These are phyloP conservation scores for Sycophila sp. DNA, from an alignment of 1,140 invertebrate genomes.

Conservation along the genomic window DNA sequence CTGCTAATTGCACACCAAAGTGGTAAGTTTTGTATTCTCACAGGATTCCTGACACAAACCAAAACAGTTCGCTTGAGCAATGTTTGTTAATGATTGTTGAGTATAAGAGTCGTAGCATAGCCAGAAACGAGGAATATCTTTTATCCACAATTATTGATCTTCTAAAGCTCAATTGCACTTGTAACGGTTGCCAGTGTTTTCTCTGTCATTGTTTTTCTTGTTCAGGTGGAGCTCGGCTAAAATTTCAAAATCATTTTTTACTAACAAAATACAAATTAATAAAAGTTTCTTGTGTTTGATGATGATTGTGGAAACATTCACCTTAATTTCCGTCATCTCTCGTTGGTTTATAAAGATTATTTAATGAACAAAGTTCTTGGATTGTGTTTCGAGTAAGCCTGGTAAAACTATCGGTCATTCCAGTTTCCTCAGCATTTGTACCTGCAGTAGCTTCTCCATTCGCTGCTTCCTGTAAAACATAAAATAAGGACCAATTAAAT, in stretches of 20 bases:
- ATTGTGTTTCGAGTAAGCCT: slow-evolving; percentile 59
- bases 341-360: slow-evolving; percentile 54
- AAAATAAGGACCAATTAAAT: no score
- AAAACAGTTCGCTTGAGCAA: neutral
- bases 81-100: no score
- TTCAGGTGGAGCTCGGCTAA: no score
- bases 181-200: neutral
- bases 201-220: neutral
- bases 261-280: no score
- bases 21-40: neutral
- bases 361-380: slow-evolving; percentile 57
- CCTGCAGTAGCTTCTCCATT: slow-evolving; percentile 3
- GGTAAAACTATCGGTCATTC: slow-evolving; percentile 68
- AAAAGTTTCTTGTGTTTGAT: no score
- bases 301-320: no score
- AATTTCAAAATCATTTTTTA: no score
- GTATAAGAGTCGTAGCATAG: neutral
- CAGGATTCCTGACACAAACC: slow-evolving; percentile 1
- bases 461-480: slow-evolving; percentile 17
- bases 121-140: slow-evolving; percentile 4
- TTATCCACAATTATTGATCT: slow-evolving; percentile 2
- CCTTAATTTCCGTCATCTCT: slow-evolving; percentile 44
- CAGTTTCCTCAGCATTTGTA: slow-evolving; percentile 36
- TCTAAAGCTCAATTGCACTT: slow-evolving; percentile 26
- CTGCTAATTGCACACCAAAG: neutral